These are phyloP conservation scores for Entomobrya multifasciata DNA, from an alignment of 2,888 invertebrate genomes.

Conservation along the genomic window DNA sequence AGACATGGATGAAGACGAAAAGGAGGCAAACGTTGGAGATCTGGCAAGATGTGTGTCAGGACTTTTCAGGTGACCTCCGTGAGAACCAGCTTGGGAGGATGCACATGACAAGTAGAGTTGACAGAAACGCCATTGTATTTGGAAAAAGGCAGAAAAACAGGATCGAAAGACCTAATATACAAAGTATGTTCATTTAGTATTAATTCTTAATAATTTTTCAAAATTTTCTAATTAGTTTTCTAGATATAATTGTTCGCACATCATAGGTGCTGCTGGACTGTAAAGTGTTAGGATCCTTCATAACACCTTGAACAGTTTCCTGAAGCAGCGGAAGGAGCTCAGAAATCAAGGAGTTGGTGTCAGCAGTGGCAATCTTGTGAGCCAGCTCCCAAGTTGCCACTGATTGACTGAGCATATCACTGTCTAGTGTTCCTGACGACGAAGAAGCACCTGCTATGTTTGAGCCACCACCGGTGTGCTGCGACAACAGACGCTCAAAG, in stretches of 20 bases:
- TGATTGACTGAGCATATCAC: constrained; percentile 78
- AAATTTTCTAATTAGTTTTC: too few species aligned
- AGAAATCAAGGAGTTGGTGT: constrained; percentile 79
- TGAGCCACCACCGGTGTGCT: constrained; percentile 72
- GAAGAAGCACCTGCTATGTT: constrained; percentile 71
- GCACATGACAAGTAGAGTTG: constrained; percentile 78
- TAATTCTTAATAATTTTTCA: too few species aligned
- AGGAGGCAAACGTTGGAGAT: constrained; percentile 78
- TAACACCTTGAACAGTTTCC: constrained; percentile 79
- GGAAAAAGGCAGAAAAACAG: constrained; percentile 80
- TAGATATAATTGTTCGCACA: constrained; percentile 66
- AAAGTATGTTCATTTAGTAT: too few species aligned
- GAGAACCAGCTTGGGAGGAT: constrained; percentile 75
- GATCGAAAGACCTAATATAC: constrained; percentile 78
- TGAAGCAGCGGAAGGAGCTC: constrained; percentile 79
- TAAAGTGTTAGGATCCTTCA: constrained; percentile 78
- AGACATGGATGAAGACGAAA: constrained; percentile 75
- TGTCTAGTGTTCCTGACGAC: constrained; percentile 76
- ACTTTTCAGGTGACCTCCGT: constrained; percentile 76
- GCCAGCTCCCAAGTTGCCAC: constrained; percentile 79
- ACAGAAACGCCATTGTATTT: constrained; percentile 80
- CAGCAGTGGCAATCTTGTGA: constrained; percentile 78
- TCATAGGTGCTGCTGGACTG: constrained; percentile 78
- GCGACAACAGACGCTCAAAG: constrained; percentile 79
- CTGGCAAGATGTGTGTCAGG: constrained; percentile 77